These are phyloP conservation scores for Lagocephalus sceleratus DNA, from an alignment of 2,797 vertebrate genomes.

Conservation along the genomic window DNA sequence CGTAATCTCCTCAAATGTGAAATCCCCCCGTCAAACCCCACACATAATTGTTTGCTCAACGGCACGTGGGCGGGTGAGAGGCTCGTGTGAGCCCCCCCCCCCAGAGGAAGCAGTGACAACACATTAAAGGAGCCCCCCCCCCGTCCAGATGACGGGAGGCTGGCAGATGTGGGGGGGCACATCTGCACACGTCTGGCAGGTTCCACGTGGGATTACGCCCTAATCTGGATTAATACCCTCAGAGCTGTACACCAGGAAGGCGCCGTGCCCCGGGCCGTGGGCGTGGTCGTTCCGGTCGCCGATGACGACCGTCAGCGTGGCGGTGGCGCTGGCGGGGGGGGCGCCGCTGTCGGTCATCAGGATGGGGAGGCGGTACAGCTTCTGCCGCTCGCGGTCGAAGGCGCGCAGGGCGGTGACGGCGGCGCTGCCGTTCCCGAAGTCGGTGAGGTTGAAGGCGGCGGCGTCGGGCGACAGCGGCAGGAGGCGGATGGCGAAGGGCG, in stretches of 20 bases:
- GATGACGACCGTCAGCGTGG: conserved; percentile 80
- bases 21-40: conserved; percentile 68
- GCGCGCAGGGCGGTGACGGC: conserved; percentile 75
- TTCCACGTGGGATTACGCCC: too few species aligned
- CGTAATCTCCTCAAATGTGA: conserved; percentile 75
- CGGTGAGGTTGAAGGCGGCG: conserved; percentile 80
- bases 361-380: conserved; percentile 80
- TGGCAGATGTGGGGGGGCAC: too few species aligned
- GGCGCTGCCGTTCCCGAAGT: conserved; percentile 84
- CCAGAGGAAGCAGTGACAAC: too few species aligned
- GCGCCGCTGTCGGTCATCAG: conserved; percentile 85
- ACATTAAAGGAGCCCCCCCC: too few species aligned
- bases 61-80: conserved; percentile 57
- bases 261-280: conserved; percentile 79
- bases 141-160: too few species aligned
- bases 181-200: too few species aligned
- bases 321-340: conserved; percentile 85
- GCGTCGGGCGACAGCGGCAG: conserved; percentile 67
- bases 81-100: conserved; percentile 54
- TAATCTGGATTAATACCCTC: too few species aligned
- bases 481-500: conserved; percentile 82
- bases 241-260: conserved; percentile 84
- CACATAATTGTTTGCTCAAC: conserved; percentile 69
- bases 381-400: conserved; percentile 85
- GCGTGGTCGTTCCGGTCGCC: conserved; percentile 90